Evolutionary conservation across 2,113 vertebrate genomes (phyloP).

Genomic region (Setophaga kirtlandii): DNA sequence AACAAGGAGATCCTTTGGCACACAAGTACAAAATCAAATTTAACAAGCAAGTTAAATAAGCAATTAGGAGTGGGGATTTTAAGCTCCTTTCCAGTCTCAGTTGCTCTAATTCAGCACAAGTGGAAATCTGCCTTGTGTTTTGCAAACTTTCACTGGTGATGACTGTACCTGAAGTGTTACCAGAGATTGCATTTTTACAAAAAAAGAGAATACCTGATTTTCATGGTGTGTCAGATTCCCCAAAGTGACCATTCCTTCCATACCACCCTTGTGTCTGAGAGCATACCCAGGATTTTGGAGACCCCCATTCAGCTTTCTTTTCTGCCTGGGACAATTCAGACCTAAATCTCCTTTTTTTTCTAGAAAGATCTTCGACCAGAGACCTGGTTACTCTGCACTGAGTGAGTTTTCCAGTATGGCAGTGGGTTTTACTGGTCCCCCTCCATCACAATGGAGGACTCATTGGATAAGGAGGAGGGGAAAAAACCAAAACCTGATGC

Average conservation of each 20-base stretch:
- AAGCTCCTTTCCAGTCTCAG: constrained; percentile 31
- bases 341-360: neutral
- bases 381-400: neutral
- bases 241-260: neutral
- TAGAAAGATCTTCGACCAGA: neutral
- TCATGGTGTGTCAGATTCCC: neutral
- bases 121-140: neutral
- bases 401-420: neutral
- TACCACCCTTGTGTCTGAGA: neutral
- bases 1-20: constrained; percentile 72
- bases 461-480: neutral
- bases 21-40: constrained; percentile 64
- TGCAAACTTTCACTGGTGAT: neutral
- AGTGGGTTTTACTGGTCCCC: neutral
- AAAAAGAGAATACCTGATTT: neutral
- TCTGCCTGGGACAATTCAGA: neutral
- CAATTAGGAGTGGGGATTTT: constrained; percentile 59
- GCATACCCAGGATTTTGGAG: neutral
- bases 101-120: constrained; percentile 38
- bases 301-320: neutral
- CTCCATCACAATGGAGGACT: neutral
- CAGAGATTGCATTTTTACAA: neutral
- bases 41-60: constrained; percentile 71
- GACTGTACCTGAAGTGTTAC: neutral
- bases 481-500: neutral